Percentiles rank a stretch among this genome's conserved stretches.
Conservation (phyloP, 1,140 invertebrate genomes). For the Diorhabda sublineata region DNA sequence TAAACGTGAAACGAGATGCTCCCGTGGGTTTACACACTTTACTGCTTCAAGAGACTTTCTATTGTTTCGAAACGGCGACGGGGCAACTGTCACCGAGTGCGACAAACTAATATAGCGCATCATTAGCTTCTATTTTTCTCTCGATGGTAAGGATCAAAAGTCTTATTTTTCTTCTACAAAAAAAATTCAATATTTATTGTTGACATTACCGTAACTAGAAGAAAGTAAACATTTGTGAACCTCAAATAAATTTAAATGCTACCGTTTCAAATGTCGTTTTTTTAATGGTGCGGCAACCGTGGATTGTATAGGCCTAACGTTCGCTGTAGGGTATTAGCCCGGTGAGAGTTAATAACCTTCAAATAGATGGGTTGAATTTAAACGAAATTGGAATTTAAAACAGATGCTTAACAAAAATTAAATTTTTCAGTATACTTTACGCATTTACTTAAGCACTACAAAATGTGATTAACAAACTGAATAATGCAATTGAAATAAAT, state of each 20-base stretch:
- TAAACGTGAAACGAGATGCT: slow-evolving; percentile 10
- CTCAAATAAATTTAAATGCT: neutral
- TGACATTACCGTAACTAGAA: neutral
- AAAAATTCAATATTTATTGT: no score
- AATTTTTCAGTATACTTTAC: neutral
- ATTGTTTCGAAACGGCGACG: slow-evolving; percentile 11
- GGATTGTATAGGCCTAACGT: neutral
- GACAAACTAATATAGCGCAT: slow-evolving; percentile 4
- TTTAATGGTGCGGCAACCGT: neutral
- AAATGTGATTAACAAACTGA: no score
- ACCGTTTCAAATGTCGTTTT: neutral
- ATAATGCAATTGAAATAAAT: no score
- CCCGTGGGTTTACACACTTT: slow-evolving; percentile 13
- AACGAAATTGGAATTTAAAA: slow-evolving; percentile 1
- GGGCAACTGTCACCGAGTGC: slow-evolving; percentile 8
- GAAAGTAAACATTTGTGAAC: neutral
- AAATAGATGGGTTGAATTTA: neutral
- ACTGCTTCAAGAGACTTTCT: slow-evolving; percentile 7
- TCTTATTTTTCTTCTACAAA: no score
- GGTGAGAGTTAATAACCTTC: neutral
- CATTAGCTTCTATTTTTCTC: no score
- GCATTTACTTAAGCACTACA: no score
- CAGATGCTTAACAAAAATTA: neutral
- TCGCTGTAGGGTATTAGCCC: neutral
- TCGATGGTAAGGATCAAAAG: no score